Base-by-base conservation (phyloP, 2,888 invertebrate species). In the Drosophila suboccidentalis region DNA sequence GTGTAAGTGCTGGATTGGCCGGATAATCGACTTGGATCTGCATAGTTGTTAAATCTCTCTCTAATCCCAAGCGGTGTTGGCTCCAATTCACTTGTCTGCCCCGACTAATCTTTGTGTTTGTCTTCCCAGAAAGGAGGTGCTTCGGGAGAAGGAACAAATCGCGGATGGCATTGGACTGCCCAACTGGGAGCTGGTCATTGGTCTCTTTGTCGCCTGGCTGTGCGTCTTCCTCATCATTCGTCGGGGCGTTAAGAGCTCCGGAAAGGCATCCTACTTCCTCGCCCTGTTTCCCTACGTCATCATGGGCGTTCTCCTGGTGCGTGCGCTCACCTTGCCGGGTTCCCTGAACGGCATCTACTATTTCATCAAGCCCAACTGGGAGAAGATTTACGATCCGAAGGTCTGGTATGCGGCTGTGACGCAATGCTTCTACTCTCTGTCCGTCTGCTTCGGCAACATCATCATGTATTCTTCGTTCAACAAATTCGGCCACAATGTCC, bases 261-360 rank as follows among this genome's bases (percentile, higher is more conserved):
- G 95, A 47, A 95, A 95, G 90, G 95, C 94, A 0, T 95, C 96
- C 0, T 97, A 97, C 87, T 95, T 97, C 86, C 94, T 96, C 10
- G 96, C 96, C 0, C 91, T 96, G 4, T 96, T 96, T 82, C 96
- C 96, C 0, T 95, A 95, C 86, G 92, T 95, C 4, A 94, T 96
- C 44, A 94, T 96, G 92, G 92, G 94, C 58, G 94, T 94, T 22
- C 92, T 96, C 58, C 92, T 96, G 26, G 93, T 96, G n/a, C 92
- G 94, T 57, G 94, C 95, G 0, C 92, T 94, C 0, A 95, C 95
- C 0, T 87, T 95, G 59, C 94, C 94, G 0, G 95, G 95, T 0
- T 94, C 96, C 1, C 70, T 91, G 0, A 91, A 94, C 32, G 96
- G 95, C 13, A 94, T 95, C 51, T 90, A 94, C 19, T 95, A 94